These are phyloP conservation scores for Dilophus febrilis DNA, from an alignment of 2,888 invertebrate genomes.

Conservation along the genomic window DNA sequence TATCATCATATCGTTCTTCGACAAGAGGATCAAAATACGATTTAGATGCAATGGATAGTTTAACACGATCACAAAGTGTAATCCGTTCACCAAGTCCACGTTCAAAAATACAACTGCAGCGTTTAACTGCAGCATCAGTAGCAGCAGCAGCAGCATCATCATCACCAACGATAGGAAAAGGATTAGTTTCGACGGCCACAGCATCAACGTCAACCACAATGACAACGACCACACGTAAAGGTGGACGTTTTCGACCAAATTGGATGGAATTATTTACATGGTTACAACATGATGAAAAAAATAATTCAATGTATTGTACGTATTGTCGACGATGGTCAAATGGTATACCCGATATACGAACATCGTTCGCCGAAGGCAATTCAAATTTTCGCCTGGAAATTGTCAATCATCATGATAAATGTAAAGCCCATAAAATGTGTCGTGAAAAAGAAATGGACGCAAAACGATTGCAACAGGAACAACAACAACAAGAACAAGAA, in stretches of 20 bases:
- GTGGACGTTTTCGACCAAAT: constrained; percentile 46
- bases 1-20: not conserved
- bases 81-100: constrained; percentile 13
- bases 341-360: constrained; percentile 49
- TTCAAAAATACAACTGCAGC: constrained; percentile 25
- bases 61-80: constrained; percentile 22
- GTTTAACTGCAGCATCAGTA: constrained; percentile 30
- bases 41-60: not conserved
- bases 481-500: constrained; percentile 2
- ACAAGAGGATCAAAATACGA: not conserved
- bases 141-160: constrained; percentile 18
- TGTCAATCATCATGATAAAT: constrained; percentile 62
- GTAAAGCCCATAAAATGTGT: constrained; percentile 57
- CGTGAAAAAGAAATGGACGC: constrained; percentile 30
- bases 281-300: constrained; percentile 49
- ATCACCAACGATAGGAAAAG: not conserved
- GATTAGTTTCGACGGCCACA: no score
- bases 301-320: constrained; percentile 55
- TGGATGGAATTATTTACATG: constrained; percentile 57
- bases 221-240: constrained; percentile 30
- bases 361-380: constrained; percentile 65
- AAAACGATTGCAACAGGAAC: constrained; percentile 12
- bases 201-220: constrained; percentile 18
- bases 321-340: constrained; percentile 58
- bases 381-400: constrained; percentile 61